Evolutionary conservation across 2,113 vertebrate species (phyloP), one percentile per base, ranked within the genome.

Genomic region (Cyanoderma ruficeps): DNA sequence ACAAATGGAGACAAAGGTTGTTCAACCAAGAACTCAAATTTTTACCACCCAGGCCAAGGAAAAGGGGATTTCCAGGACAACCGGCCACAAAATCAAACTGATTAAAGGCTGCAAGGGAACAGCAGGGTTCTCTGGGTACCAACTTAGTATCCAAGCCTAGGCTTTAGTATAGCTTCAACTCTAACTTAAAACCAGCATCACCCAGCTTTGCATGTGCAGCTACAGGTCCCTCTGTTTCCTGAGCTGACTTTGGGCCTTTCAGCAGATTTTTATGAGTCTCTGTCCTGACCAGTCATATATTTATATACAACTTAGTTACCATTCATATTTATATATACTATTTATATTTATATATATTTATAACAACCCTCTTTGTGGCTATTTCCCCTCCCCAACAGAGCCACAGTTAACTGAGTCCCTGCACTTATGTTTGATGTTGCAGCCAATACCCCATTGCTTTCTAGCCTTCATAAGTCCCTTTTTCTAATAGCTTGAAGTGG

Each of bases 331-430:
- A 11, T 12, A 39, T 41, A 41, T 39, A 19, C 11, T 16, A 17
- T 59, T 59, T 60, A 27, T 60, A 61, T 61, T 39, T 61, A 28
- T 39, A 5, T 57, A 2, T 77, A 64, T 83, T 94, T 85, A 42
- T 27, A 82, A 61, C 33, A 80, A 23, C 8, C 7, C 20, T 87
- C 25, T 53, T 35, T 39, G 56, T 52, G 72, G 47, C 12, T 60
- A 57, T 65, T 93, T 83, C 15, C 22, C 23, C 17, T 64, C 13
- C 28, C 24, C 28, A 61, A 20, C 13, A 80, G 72, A 86, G 59
- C 42, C 0, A 2, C 67, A 24, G 50, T 74, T 74, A 85, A 59
- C 27, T 11, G 4, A 88, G 28, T 39, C 0, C 0, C 52, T 56
- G 33, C 22, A 20, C n/a, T 78, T 31, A 2, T 12, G 24, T 71